A percentile compares a stretch with the other conserved stretches of the same genome.
These are phyloP conservation scores for Cephalopterus ornatus DNA, from an alignment of 2,113 vertebrate species.

Conservation along the genomic window DNA sequence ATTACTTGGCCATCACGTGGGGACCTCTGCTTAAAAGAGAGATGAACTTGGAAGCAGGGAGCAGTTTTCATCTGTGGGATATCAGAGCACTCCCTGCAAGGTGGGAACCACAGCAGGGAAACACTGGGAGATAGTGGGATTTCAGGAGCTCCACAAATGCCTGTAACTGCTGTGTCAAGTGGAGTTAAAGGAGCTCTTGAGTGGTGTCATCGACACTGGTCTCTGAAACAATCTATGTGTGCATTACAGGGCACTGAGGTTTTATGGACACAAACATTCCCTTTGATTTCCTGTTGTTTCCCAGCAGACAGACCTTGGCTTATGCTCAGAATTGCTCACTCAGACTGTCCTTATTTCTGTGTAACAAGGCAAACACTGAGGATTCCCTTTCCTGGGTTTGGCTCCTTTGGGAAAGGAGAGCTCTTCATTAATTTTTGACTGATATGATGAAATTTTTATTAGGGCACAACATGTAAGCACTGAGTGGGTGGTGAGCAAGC, in stretches of 20 bases:
- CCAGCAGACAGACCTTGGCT: not conserved
- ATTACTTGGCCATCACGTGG: too few species aligned
- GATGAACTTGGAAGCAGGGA: not conserved
- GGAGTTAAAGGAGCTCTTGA: not conserved
- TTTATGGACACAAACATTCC: fast-evolving
- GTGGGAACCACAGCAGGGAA: not conserved
- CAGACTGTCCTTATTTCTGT: fast-evolving
- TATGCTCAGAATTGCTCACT: fast-evolving
- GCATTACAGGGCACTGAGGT: fast-evolving
- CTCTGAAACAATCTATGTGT: fast-evolving
- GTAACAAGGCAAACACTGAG: fast-evolving
- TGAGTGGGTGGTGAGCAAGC: not conserved
- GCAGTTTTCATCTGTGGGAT: not conserved
- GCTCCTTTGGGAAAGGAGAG: not conserved
- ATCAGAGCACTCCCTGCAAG: not conserved
- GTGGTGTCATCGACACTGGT: not conserved
- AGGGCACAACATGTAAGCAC: not conserved
- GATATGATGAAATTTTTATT: fast-evolving
- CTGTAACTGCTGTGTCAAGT: fast-evolving
- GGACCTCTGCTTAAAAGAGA: fast-evolving
- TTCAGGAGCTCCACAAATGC: fast-evolving
- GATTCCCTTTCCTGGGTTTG: not conserved
- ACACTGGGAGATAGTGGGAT: not conserved
- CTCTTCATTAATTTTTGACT: not conserved
- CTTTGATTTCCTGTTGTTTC: fast-evolving